These are phyloP conservation scores for Bombycilla garrulus DNA, from an alignment of 2,113 vertebrate genomes.

Conservation along the genomic window DNA sequence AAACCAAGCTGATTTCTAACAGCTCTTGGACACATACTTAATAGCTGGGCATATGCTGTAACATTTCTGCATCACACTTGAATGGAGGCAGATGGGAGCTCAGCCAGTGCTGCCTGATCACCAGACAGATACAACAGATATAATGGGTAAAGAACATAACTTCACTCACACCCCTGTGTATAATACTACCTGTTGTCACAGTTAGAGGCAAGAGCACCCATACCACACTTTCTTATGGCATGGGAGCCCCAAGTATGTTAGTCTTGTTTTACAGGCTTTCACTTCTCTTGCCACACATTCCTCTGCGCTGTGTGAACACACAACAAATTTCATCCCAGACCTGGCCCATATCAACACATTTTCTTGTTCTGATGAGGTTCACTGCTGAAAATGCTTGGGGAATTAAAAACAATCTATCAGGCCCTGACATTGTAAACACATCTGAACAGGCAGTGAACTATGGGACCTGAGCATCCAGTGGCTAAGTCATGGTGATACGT, in stretches of 20 bases:
- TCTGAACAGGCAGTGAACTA: not conserved
- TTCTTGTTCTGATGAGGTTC: not conserved
- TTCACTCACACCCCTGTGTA: not conserved
- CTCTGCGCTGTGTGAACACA: accelerated
- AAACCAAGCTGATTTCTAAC: not conserved
- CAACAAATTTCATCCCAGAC: not conserved
- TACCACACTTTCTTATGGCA: not conserved
- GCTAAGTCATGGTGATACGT: not conserved
- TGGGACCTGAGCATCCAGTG: not conserved
- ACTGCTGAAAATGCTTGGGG: not conserved
- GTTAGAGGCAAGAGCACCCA: not conserved
- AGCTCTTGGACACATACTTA: not conserved
- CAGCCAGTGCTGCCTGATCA: not conserved
- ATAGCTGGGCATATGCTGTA: not conserved
- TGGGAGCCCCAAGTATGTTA: not conserved
- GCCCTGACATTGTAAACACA: not conserved
- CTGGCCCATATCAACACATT: not conserved
- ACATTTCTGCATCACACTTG: not conserved
- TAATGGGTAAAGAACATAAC: not conserved
- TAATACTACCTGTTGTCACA: not conserved
- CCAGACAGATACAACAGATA: not conserved
- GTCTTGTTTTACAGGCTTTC: not conserved
- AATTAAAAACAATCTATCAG: not conserved
- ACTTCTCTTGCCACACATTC: not conserved
- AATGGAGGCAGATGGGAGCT: not conserved